A percentile compares a stretch with the other conserved stretches of the same genome.
Conservation (phyloP, 1,140 invertebrate species). For the Trachelipus rathkii region DNA sequence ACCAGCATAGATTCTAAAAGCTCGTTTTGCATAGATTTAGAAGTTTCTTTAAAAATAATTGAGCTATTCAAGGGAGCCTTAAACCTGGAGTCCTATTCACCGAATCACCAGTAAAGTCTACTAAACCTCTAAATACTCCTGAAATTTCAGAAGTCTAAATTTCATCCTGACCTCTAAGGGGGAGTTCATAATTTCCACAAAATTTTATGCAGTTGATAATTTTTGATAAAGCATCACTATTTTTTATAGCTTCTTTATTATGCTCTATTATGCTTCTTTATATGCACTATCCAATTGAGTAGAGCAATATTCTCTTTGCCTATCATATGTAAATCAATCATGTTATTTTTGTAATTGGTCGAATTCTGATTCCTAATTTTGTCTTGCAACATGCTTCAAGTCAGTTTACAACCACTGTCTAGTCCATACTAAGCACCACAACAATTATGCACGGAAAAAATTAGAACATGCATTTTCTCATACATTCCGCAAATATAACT, state of each 20-base stretch:
- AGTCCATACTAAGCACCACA: conserved; percentile 18
- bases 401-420: conserved; percentile 31
- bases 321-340: conserved; percentile 22
- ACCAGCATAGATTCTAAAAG: conserved; percentile 51
- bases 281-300: conserved; percentile 18
- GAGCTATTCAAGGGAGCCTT: conserved; percentile 18
- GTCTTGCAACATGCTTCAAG: conserved; percentile 28
- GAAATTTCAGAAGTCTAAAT: neutral
- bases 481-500: neutral
- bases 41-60: conserved; percentile 48
- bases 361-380: conserved; percentile 39
- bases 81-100: conserved; percentile 21
- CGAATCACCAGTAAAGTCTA: conserved; percentile 7
- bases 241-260: conserved; percentile 31
- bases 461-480: neutral
- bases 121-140: neutral
- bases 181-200: conserved; percentile 40
- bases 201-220: conserved; percentile 45
- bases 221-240: conserved; percentile 38
- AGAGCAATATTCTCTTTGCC: conserved; percentile 18
- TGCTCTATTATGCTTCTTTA: conserved; percentile 18
- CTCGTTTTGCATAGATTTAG: conserved; percentile 49
- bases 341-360: conserved; percentile 38
- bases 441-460: conserved; percentile 10
- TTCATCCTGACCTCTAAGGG: neutral